Evolutionary conservation across 2,113 vertebrate species (phyloP), one percentile per base, ranked within the genome.

Genomic region (Canis aureus): DNA sequence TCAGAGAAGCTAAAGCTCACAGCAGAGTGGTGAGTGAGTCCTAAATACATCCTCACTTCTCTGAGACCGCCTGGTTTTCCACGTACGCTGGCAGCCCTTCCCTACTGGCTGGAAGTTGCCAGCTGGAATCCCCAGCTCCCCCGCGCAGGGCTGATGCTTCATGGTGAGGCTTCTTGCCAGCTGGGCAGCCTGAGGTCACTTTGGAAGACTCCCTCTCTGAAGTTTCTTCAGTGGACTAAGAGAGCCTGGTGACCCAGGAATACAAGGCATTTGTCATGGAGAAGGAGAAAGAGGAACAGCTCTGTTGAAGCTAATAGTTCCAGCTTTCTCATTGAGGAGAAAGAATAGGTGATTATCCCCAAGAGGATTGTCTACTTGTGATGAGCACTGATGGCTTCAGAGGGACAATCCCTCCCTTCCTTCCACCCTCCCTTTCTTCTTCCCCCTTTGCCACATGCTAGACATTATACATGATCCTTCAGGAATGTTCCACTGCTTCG

Each of bases 391-490:
- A 25, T 85, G 35, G 64, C n/a, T 53, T 84, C 20, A 55, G 43
- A 74, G 23, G 69, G 10, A n/a, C 43, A 43, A 43, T 43, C 27
- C 23, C 1, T 38, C 7, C 11, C 51, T 25, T 32, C 55, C 19
- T 49, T 3, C 11, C 43, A 29, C 27, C 19, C 1, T 38, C 7
- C 11, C 51, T 25, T 32, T 60, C 19, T 49, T 3, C 11, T 5
- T 3, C 7, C n/a, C 38, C 29, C 25, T 93, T 97, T 97, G 96
- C 55, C 87, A 73, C 2, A 2, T 92, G 95, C 80, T 38, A 69
- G 93, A 97, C 97, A 89, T 97, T 67, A 25, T 11, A 59, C 83
- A 5, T 59, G 83, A 84, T 25, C 23, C 92, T 95, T 95, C 16
- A 79, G n/a, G 8, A 4, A 0, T 10, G 79, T 55, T 62, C 66